Evolutionary conservation across 2,113 vertebrate species (phyloP).

Genomic region (Megaleporinus macrocephalus): DNA sequence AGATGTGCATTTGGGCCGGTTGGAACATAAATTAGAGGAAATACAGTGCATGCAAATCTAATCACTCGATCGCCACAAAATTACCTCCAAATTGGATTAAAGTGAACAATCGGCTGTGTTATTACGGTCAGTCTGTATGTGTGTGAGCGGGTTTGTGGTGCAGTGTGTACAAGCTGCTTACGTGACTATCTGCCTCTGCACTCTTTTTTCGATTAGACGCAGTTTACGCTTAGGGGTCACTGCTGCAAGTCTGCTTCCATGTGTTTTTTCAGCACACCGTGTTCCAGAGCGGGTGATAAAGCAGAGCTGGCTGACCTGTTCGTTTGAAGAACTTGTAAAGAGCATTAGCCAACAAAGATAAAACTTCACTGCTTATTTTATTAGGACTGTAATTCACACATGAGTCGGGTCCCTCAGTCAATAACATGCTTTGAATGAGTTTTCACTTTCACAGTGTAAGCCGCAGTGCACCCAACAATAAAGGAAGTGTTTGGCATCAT

Average conservation of each 20-base stretch:
- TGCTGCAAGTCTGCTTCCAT: neutral
- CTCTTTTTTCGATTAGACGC: neutral
- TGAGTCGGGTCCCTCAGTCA: too few relatives aligned
- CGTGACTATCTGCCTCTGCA: neutral
- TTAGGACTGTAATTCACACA: too few relatives aligned
- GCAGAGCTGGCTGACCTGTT: neutral
- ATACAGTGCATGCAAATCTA: slow-evolving; percentile 11
- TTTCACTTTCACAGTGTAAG: too few relatives aligned
- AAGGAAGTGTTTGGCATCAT: too few relatives aligned
- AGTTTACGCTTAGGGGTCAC: neutral
- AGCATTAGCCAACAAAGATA: too few relatives aligned
- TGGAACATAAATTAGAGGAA: slow-evolving; percentile 16
- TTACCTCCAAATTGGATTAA: slow-evolving; percentile 2
- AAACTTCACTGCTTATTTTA: too few relatives aligned
- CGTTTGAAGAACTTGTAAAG: too few relatives aligned
- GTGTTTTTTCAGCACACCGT: neutral
- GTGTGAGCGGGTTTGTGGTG: neutral
- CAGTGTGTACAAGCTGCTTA: neutral
- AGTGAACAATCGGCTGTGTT: neutral
- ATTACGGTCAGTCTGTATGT: neutral
- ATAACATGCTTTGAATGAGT: too few relatives aligned
- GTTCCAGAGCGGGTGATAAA: neutral
- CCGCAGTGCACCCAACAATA: too few relatives aligned
- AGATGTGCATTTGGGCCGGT: slow-evolving; percentile 17
- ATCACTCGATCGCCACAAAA: slow-evolving; percentile 16